phyloP scores from a whole-genome alignment of 2,888 invertebrate genomes.

The Hoplodrina ambigua region DNA sequence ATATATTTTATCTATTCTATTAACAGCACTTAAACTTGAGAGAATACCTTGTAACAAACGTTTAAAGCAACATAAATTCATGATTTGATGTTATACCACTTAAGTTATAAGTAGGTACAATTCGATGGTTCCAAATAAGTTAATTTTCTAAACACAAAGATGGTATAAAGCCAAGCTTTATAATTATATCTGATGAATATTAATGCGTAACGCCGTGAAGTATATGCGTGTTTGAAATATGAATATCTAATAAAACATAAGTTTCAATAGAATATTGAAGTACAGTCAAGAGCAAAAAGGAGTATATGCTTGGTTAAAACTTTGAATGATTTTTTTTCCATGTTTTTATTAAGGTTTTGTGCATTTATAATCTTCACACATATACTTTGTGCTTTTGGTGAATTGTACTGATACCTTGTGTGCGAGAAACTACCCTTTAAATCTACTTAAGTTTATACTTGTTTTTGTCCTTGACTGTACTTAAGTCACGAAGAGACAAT shows the following conservation, averaged over 20 bases:
- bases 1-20: conserved; percentile 12
- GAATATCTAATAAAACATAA: conserved; percentile 58
- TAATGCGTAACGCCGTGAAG: conserved; percentile 55
- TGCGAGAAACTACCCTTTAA: neutral
- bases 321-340: neutral
- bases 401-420: neutral
- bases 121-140: conserved; percentile 46
- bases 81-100: conserved; percentile 4
- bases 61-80: conserved; percentile 9
- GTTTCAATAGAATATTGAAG: conserved; percentile 54
- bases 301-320: neutral
- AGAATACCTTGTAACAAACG: conserved; percentile 6
- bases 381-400: neutral
- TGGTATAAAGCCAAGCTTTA: conserved; percentile 44
- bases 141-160: conserved; percentile 51
- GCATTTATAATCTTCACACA: neutral
- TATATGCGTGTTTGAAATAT: conserved; percentile 66
- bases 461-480: conserved; percentile 17
- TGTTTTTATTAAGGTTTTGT: neutral
- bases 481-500: conserved; percentile 73
- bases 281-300: conserved; percentile 18
- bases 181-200: conserved; percentile 64
- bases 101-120: conserved; percentile 11
- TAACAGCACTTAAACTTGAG: conserved; percentile 31
- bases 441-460: neutral